Conservation (phyloP, 1,140 invertebrate species). For the Heliconius congener region DNA sequence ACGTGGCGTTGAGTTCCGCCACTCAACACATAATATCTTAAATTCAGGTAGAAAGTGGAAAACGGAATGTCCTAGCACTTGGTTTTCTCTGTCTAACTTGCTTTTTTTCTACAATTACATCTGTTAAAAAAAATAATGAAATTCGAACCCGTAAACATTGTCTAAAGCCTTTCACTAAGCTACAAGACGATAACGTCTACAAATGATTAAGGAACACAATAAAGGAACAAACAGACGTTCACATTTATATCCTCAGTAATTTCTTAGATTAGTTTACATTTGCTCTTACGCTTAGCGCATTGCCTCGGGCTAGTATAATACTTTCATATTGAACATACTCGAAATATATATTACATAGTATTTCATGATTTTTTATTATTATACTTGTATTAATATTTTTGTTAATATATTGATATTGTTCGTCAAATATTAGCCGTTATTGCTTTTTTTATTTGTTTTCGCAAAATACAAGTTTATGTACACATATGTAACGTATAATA, state of each 20-base stretch:
- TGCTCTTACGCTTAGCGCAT: background rate
- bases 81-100: too few species aligned
- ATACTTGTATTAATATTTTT: background rate
- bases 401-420: background rate
- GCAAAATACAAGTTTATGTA: background rate
- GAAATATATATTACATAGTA: background rate
- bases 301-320: background rate
- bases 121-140: too few species aligned
- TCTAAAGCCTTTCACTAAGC: too few species aligned
- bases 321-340: background rate
- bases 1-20: too few species aligned
- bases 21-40: too few species aligned
- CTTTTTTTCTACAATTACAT: too few species aligned
- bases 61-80: too few species aligned
- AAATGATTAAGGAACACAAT: background rate
- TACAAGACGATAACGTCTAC: background rate
- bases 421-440: background rate
- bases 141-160: too few species aligned
- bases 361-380: background rate
- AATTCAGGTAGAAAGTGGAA: too few species aligned
- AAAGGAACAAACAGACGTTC: background rate
- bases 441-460: background rate
- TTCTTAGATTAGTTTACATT: slow-evolving; percentile 11
- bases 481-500: background rate
- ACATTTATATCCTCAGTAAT: background rate